These are phyloP conservation scores for Crocodylus rhombifer DNA, from an alignment of 2,797 vertebrate species.

Conservation along the genomic window DNA sequence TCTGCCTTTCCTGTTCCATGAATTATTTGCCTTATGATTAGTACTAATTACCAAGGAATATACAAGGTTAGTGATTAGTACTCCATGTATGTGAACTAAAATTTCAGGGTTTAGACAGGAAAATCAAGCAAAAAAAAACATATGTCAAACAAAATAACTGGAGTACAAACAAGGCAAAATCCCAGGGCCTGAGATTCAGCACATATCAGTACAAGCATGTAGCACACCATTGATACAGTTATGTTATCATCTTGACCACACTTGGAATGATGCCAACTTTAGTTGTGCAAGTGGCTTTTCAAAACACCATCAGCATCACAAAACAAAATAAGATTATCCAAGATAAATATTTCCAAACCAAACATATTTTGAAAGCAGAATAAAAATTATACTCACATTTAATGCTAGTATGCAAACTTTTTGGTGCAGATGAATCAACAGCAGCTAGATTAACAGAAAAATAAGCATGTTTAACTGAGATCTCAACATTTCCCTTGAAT, in stretches of 20 bases:
- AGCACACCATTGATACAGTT: neutral
- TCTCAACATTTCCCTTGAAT: neutral
- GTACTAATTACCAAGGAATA: neutral
- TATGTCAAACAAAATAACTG: neutral
- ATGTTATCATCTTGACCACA: neutral
- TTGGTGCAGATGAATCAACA: conserved; percentile 78
- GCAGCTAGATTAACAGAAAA: conserved; percentile 77
- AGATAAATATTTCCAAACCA: conserved; percentile 72
- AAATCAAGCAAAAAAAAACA: neutral
- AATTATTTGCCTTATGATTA: neutral
- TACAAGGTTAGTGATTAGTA: neutral
- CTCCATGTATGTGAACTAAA: neutral
- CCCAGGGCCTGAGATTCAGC: neutral
- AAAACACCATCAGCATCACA: conserved; percentile 12
- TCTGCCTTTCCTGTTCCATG: too few relatives aligned
- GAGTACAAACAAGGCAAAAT: accelerated
- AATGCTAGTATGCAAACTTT: conserved; percentile 67
- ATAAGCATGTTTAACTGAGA: conserved; percentile 8
- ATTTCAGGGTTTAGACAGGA: neutral
- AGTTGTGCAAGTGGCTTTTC: neutral
- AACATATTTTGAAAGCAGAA: conserved; percentile 68
- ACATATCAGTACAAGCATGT: neutral
- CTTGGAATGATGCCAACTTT: conserved; percentile 1
- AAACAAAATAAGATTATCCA: conserved; percentile 47
- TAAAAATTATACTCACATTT: conserved; percentile 70